phyloP scores from a whole-genome alignment of 2,888 invertebrate species.

The Cheilosia soror region DNA sequence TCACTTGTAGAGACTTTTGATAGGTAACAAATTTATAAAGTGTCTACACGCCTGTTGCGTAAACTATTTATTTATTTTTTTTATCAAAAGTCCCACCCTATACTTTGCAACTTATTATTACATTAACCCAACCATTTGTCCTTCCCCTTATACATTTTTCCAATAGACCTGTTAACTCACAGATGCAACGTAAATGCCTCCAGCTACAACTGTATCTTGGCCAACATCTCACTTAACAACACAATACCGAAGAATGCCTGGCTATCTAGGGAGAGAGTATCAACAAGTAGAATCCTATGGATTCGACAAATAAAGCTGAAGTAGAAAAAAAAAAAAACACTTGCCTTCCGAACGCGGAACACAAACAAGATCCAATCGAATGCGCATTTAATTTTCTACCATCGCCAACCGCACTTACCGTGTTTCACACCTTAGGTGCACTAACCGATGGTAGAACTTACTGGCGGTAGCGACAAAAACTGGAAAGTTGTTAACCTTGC shows the following conservation, averaged over 20 bases:
- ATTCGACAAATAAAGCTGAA: slow-evolving; percentile 36
- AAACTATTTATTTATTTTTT: too few relatives aligned
- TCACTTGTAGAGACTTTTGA: too few relatives aligned
- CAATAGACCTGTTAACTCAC: slow-evolving; percentile 9
- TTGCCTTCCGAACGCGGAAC: slow-evolving; percentile 36
- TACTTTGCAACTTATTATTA: too few relatives aligned
- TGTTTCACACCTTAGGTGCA: slow-evolving; percentile 58
- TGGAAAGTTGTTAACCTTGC: slow-evolving; percentile 68
- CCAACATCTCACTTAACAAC: slow-evolving; percentile 51
- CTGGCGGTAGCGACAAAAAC: slow-evolving; percentile 21
- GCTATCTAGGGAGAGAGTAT: slow-evolving; percentile 13
- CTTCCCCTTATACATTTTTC: not conserved
- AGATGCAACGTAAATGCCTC: not conserved
- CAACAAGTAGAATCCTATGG: slow-evolving; percentile 21
- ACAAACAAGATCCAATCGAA: slow-evolving; percentile 50
- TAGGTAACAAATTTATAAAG: too few relatives aligned
- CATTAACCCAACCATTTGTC: not conserved
- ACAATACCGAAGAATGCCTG: slow-evolving; percentile 32
- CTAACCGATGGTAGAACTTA: slow-evolving; percentile 51
- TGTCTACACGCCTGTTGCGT: too few relatives aligned
- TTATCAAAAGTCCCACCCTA: too few relatives aligned
- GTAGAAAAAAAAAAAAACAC: slow-evolving; percentile 8
- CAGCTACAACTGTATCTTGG: slow-evolving; percentile 25
- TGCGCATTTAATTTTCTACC: slow-evolving; percentile 40
- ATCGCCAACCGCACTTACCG: not conserved